Conservation (phyloP, 2,888 invertebrate genomes). For the Apamea sordens region DNA sequence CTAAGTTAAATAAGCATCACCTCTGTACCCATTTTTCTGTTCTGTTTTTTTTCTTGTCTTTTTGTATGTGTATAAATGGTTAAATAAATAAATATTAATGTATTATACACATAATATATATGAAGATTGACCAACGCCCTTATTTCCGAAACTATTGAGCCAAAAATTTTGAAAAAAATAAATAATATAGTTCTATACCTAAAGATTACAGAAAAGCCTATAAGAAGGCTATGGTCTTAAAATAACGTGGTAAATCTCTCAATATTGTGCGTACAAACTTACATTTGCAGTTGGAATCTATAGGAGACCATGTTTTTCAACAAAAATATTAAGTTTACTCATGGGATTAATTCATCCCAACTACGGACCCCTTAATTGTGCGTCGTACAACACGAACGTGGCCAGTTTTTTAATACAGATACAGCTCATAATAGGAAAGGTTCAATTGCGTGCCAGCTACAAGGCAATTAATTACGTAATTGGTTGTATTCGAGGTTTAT, state of each 20-base stretch:
- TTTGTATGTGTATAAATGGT: too few species aligned
- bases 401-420: background rate
- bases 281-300: background rate
- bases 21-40: too few species aligned
- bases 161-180: too few species aligned
- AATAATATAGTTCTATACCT: too few species aligned
- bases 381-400: background rate
- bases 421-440: background rate
- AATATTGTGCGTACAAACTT: background rate
- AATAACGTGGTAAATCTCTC: background rate
- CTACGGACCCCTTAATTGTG: background rate
- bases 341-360: background rate
- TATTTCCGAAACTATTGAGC: too few species aligned
- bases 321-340: background rate
- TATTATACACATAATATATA: background rate
- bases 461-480: conserved; percentile 11
- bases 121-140: background rate
- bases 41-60: too few species aligned
- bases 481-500: background rate
- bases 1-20: too few species aligned
- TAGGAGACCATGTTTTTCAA: background rate
- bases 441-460: background rate
- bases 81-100: background rate
- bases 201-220: background rate
- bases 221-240: background rate